Evolutionary conservation across 2,797 vertebrate species (phyloP), one percentile per base, ranked within the genome.

Genomic region (Pyrocephalus nanus): DNA sequence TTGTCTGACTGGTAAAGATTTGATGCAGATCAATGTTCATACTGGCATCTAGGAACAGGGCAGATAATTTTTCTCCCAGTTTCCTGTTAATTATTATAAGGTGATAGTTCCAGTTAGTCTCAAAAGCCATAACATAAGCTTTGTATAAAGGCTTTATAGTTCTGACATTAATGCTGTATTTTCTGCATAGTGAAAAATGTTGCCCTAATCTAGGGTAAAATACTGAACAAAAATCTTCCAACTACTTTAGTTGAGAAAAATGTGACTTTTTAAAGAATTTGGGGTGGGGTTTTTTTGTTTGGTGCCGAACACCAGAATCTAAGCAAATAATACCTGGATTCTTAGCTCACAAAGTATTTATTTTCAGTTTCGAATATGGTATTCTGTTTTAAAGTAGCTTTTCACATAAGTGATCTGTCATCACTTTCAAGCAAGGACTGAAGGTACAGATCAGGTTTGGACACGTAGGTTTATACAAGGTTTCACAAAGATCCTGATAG

Each of bases 381-480:
- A 26, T 92, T 96, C 43, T 13, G 2, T 65, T 86, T 89, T 87
- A 61, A 93, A 64, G 64, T 67, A 79, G 55, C n/a, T 94, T 95
- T 96, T 94, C 74, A 74, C 62, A 19, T 91, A 54, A 73, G 64
- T 76, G 51, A 95, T 48, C 74, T 91, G 80, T 92, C 84, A 85
- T 76, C 80, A 26, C 90, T 84, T 90, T 61, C 62, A 86, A 83
- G 48, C 45, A 85, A 88, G 25, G 55, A 60, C 73, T 94, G 90
- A 90, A 93, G 45, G 75, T 86, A 72, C 66, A 78, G 70, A 86
- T 84, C 94, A 79, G 27, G 90, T 95, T 73, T 87, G 77, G 45
- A 67, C 86, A 40, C 71, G 90, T 61, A 61, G 23, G 42, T 89
- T 92, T 94, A 72, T 54, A 75, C 77, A 76, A 86, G 32, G 64